phyloP scores from a whole-genome alignment of 2,797 vertebrate genomes.

The Pogonophryne albipinna region DNA sequence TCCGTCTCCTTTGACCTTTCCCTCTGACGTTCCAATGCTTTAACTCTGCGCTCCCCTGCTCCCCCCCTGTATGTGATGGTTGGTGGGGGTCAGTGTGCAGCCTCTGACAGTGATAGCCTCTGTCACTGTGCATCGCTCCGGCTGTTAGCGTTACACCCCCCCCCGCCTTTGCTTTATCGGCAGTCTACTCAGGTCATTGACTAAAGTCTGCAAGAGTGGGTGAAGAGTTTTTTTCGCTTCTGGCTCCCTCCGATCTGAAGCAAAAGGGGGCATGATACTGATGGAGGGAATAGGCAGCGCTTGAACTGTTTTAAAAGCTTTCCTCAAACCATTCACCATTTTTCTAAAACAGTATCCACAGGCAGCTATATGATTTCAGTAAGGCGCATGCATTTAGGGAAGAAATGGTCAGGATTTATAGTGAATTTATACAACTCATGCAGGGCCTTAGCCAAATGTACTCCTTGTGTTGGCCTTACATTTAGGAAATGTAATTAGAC shows the following conservation, averaged over 20 bases:
- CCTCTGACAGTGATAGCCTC: slow-evolving; percentile 73
- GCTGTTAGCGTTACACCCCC: slow-evolving; percentile 52
- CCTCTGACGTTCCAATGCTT: neutral
- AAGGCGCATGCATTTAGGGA: too few species aligned
- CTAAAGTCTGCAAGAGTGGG: slow-evolving; percentile 36
- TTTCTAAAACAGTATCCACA: neutral
- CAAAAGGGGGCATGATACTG: slow-evolving; percentile 39
- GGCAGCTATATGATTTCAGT: neutral
- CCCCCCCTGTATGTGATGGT: slow-evolving; percentile 61
- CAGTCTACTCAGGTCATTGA: slow-evolving; percentile 56
- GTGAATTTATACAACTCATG: neutral
- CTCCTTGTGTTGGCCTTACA: neutral
- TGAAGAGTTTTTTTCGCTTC: slow-evolving; percentile 6
- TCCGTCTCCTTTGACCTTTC: slow-evolving; percentile 16
- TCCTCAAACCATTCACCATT: neutral
- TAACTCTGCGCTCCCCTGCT: neutral
- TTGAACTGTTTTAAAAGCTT: slow-evolving; percentile 6
- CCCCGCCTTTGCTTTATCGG: slow-evolving; percentile 42
- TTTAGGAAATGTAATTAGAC: neutral
- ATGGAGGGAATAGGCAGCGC: slow-evolving; percentile 9
- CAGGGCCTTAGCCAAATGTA: neutral
- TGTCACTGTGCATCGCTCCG: slow-evolving; percentile 66
- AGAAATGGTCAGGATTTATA: too few species aligned
- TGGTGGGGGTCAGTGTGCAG: slow-evolving; percentile 64
- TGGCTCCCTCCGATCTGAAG: slow-evolving; percentile 14